Percentiles rank a stretch among this genome's conserved stretches.
phyloP scores from a whole-genome alignment of 2,888 invertebrate species.

The Heliconius hortense region DNA sequence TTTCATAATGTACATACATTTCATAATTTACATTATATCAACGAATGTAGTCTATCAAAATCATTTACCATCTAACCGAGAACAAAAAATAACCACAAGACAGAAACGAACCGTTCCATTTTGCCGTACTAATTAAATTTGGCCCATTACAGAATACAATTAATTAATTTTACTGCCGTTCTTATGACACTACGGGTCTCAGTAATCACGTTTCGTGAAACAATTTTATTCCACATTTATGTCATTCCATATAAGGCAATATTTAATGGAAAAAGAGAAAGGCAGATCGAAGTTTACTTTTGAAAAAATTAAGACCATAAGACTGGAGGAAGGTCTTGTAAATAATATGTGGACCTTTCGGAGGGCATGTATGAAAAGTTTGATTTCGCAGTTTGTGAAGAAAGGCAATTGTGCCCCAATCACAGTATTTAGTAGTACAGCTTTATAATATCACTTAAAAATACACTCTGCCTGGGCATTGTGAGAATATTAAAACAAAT shows the following conservation, averaged over 20 bases:
- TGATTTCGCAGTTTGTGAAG: too few species aligned
- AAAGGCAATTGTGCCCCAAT: too few species aligned
- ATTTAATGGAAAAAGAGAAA: neutral
- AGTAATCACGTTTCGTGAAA: constrained; percentile 10
- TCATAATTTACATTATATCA: too few species aligned
- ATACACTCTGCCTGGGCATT: too few species aligned
- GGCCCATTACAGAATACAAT: constrained; percentile 19
- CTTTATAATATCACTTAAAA: too few species aligned
- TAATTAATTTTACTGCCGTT: constrained; percentile 24
- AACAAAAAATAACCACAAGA: constrained; percentile 13
- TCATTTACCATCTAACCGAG: neutral
- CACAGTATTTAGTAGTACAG: too few species aligned
- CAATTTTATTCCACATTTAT: neutral
- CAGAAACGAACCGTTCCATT: constrained; percentile 9
- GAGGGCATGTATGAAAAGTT: too few species aligned
- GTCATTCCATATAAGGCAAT: neutral
- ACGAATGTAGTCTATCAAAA: neutral
- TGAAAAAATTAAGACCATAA: neutral
- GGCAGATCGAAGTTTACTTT: neutral
- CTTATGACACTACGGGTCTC: constrained; percentile 16
- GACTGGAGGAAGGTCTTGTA: neutral
- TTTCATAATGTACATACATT: too few species aligned
- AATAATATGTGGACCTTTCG: too few species aligned
- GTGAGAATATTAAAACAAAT: too few species aligned
- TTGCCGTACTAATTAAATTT: constrained; percentile 20